phyloP scores from a whole-genome alignment of 2,797 vertebrate species.

The Serranus cabrilla region DNA sequence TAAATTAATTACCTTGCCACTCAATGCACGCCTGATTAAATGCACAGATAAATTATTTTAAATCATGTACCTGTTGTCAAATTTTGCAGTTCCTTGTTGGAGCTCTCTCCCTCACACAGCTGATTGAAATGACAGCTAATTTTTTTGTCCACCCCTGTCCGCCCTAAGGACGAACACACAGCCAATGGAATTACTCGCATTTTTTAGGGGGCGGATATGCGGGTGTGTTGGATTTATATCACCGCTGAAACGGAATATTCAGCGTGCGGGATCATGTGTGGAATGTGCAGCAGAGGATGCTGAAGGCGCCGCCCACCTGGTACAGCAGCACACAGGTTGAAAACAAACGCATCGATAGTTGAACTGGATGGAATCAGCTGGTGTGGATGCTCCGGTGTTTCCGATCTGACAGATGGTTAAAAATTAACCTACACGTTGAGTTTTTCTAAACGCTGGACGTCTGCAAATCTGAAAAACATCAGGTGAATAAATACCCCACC shows the following conservation, averaged over 20 bases:
- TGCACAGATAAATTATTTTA: rapidly evolving
- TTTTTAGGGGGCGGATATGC: neutral
- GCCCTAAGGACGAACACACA: neutral
- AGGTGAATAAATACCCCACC: slow-evolving; percentile 58
- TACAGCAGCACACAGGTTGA: rapidly evolving
- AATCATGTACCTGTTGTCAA: slow-evolving; percentile 29
- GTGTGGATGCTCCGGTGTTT: neutral
- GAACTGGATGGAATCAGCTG: neutral
- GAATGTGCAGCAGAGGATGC: rapidly evolving
- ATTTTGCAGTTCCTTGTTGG: neutral
- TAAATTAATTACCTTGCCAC: neutral
- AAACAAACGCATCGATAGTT: slow-evolving; percentile 26
- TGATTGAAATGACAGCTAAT: slow-evolving; percentile 43
- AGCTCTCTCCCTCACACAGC: slow-evolving; percentile 46
- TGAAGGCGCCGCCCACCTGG: slow-evolving; percentile 32
- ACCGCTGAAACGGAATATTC: rapidly evolving
- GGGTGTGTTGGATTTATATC: slow-evolving; percentile 5
- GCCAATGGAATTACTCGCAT: slow-evolving; percentile 46
- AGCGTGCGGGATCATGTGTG: neutral
- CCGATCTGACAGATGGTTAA: neutral
- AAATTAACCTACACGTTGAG: neutral
- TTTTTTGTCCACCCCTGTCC: neutral
- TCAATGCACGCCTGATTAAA: neutral
- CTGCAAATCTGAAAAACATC: slow-evolving; percentile 32
- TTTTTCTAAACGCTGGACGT: slow-evolving; percentile 25